These are phyloP conservation scores for Sceloporus tristichus DNA, from an alignment of 2,113 vertebrate genomes.

Conservation along the genomic window DNA sequence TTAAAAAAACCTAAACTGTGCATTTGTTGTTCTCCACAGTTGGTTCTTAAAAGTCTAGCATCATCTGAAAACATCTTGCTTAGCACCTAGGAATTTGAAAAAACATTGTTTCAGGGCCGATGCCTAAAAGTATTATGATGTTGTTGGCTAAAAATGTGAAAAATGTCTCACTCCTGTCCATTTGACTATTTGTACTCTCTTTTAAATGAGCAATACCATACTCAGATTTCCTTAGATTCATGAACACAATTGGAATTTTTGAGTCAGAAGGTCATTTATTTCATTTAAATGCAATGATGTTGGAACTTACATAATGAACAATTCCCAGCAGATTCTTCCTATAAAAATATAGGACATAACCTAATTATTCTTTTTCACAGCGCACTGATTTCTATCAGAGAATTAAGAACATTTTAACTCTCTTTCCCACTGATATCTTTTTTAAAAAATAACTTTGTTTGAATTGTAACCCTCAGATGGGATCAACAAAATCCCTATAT, in stretches of 20 bases:
- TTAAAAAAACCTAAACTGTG: background rate
- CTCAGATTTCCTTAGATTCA: background rate
- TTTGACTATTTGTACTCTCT: background rate
- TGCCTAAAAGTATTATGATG: background rate
- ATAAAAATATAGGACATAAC: background rate
- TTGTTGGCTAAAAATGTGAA: background rate
- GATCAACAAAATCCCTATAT: background rate
- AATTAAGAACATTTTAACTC: background rate
- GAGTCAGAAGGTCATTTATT: background rate
- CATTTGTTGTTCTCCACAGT: background rate
- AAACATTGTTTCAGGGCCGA: background rate
- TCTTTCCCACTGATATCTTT: background rate
- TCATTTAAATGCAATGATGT: background rate
- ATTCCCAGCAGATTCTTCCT: background rate
- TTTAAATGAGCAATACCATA: background rate
- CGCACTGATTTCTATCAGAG: background rate
- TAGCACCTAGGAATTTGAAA: slow-evolving; percentile 12
- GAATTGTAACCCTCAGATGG: background rate
- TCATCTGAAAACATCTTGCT: background rate
- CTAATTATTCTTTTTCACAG: background rate
- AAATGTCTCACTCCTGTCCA: background rate
- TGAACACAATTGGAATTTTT: background rate
- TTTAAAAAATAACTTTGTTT: background rate
- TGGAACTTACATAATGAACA: background rate
- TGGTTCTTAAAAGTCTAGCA: background rate